Percentiles rank a stretch among this genome's conserved stretches.
These are phyloP conservation scores for Thermophis baileyi DNA, from an alignment of 2,113 vertebrate species.

Conservation along the genomic window DNA sequence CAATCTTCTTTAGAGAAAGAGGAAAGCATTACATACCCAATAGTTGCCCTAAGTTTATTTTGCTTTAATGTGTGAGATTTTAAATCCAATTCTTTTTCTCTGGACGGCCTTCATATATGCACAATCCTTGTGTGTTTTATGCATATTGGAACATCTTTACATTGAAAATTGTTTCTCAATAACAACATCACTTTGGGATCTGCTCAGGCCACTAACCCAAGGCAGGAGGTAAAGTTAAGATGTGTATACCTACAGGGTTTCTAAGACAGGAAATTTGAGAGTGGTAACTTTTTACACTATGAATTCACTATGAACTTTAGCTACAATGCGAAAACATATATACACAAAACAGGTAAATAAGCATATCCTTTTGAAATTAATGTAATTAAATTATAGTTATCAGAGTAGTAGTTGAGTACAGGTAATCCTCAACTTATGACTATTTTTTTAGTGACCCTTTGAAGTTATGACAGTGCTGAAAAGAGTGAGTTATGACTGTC, in stretches of 20 bases:
- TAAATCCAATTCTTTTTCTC: neutral
- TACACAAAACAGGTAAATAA: neutral
- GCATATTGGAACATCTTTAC: neutral
- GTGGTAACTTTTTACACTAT: neutral
- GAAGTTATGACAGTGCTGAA: no score
- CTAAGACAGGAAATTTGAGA: neutral
- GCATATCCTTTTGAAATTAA: neutral
- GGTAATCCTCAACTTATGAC: neutral
- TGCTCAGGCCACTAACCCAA: neutral
- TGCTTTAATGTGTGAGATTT: neutral
- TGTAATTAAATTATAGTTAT: neutral
- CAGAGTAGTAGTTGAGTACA: neutral
- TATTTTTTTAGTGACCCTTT: neutral
- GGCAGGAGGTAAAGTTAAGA: neutral
- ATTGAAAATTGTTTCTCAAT: neutral
- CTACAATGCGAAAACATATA: neutral
- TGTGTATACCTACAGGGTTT: neutral
- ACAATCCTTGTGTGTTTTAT: neutral
- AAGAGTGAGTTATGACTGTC: no score
- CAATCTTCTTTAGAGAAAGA: neutral
- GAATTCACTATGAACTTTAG: neutral
- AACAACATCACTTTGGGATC: neutral
- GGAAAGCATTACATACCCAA: neutral
- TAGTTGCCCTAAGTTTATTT: neutral
- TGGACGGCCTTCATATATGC: neutral